phyloP scores from a whole-genome alignment of 2,888 invertebrate genomes.

The Apotomis betuletana region DNA sequence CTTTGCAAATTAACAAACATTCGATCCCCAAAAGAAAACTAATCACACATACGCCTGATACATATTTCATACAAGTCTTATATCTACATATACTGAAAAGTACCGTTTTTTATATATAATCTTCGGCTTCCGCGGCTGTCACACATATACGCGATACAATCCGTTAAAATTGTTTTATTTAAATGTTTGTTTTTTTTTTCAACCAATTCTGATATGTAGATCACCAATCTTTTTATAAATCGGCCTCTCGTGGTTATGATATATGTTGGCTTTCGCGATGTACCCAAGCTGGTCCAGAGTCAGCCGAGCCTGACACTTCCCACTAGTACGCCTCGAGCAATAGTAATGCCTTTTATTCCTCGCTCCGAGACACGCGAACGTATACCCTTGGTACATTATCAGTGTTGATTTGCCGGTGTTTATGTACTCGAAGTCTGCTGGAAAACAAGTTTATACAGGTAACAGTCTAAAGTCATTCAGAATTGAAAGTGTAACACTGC shows the following conservation, averaged over 20 bases:
- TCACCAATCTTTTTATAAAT: conserved; percentile 16
- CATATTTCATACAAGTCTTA: no score
- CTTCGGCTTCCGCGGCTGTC: no score
- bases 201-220: not conserved
- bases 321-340: conserved; percentile 41
- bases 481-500: no score
- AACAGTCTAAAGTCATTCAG: no score
- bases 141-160: no score
- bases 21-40: no score
- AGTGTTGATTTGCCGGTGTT: conserved; percentile 29
- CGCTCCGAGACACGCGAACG: conserved; percentile 48
- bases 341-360: conserved; percentile 10
- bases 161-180: no score
- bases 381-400: conserved; percentile 45
- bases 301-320: conserved; percentile 44
- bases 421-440: conserved; percentile 11
- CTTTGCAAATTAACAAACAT: no score
- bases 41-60: no score
- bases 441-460: not conserved
- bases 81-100: no score
- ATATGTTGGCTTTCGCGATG: not conserved
- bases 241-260: conserved; percentile 40
- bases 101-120: no score
- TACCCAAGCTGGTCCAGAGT: conserved; percentile 34
- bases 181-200: not conserved